Conservation (phyloP, 2,797 vertebrate genomes). For the Rhinella marina region DNA sequence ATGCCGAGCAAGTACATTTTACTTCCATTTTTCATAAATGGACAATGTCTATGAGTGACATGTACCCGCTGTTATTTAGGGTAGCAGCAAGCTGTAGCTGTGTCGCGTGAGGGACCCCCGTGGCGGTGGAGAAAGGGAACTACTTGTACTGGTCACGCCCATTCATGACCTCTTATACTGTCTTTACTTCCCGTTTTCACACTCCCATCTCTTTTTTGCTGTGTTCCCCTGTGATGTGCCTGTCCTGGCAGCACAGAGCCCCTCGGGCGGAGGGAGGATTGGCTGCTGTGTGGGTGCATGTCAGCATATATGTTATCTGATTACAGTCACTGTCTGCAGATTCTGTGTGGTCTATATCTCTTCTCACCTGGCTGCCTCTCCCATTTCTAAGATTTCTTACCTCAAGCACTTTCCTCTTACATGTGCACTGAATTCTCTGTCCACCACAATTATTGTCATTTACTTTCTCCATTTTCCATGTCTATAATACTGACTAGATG, state of each 20-base stretch:
- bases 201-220: neutral
- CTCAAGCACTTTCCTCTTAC: slow-evolving; percentile 15
- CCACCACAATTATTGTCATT: slow-evolving; percentile 5
- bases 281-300: slow-evolving; percentile 43
- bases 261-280: slow-evolving; percentile 43
- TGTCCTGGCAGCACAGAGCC: slow-evolving; percentile 34
- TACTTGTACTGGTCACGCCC: slow-evolving; percentile 1
- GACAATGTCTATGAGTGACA: neutral
- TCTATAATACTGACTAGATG: no score
- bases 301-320: slow-evolving; percentile 48
- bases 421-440: neutral
- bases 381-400: slow-evolving; percentile 24
- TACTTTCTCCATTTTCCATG: slow-evolving; percentile 12
- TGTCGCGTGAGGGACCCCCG: no score
- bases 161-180: slow-evolving; percentile 16
- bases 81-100: neutral
- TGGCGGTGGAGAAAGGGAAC: no score
- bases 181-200: neutral
- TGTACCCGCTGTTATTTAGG: neutral
- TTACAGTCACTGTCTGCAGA: slow-evolving; percentile 36
- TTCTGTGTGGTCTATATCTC: slow-evolving; percentile 52
- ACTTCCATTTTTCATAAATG: neutral
- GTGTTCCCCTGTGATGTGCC: neutral
- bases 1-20: no score
- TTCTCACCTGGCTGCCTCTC: slow-evolving; percentile 32